phyloP scores from a whole-genome alignment of 2,797 vertebrate genomes.

The Thaleichthys pacificus region DNA sequence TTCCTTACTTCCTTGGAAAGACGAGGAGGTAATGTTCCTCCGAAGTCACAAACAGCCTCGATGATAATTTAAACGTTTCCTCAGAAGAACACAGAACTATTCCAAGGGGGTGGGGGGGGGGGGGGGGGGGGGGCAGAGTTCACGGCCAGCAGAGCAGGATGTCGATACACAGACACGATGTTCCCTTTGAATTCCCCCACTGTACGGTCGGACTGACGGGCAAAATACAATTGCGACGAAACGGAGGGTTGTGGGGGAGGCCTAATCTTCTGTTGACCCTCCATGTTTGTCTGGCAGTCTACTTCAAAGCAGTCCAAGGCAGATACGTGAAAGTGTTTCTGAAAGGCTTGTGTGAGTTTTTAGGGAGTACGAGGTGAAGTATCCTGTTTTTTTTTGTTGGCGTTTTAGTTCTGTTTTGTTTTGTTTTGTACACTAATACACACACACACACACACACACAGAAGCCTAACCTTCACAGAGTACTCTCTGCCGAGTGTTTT shows the following conservation, averaged over 20 bases:
- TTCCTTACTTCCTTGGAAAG: too few relatives aligned
- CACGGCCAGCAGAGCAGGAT: not conserved
- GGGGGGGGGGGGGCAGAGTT: conserved; percentile 2
- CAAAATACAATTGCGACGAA: not conserved
- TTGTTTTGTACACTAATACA: too few relatives aligned
- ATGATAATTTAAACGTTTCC: not conserved
- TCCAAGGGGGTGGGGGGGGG: not conserved
- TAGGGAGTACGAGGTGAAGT: too few relatives aligned
- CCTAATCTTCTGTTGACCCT: not conserved
- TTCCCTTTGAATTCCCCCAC: not conserved
- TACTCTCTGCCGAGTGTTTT: conserved; percentile 53
- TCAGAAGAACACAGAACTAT: conserved; percentile 1
- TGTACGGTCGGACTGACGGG: not conserved
- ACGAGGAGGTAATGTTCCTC: not conserved
- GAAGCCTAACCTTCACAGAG: conserved; percentile 38
- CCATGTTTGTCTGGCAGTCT: not conserved
- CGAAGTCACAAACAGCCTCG: not conserved
- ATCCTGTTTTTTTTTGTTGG: too few relatives aligned
- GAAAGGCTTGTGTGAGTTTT: too few relatives aligned
- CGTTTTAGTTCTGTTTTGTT: not conserved
- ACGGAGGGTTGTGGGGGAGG: not conserved
- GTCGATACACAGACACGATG: not conserved
- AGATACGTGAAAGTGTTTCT: not conserved
- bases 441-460: conserved; percentile 19
- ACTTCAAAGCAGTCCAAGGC: not conserved